phyloP scores from a whole-genome alignment of 1,140 invertebrate genomes.

The Drosophila murphyi region DNA sequence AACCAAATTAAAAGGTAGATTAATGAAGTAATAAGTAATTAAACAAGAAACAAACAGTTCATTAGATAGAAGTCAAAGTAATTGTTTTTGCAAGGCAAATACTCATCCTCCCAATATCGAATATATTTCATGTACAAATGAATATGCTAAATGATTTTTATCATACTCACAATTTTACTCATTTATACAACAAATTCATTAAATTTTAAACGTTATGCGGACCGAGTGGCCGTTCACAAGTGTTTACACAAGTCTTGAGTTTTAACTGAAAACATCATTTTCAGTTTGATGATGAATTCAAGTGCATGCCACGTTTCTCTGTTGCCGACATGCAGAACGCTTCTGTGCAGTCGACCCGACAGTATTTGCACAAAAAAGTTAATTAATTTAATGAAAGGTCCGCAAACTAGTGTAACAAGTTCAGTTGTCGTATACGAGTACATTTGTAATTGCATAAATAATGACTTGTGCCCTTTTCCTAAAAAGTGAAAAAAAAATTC shows the following conservation, averaged over 20 bases:
- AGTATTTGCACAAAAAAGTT: slow-evolving; percentile 52
- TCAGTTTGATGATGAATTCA: slow-evolving; percentile 52
- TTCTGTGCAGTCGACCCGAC: slow-evolving; percentile 21
- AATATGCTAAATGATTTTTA: neutral
- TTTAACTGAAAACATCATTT: slow-evolving; percentile 56
- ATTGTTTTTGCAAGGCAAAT: too few species aligned
- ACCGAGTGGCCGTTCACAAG: slow-evolving; percentile 35
- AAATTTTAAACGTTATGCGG: slow-evolving; percentile 34
- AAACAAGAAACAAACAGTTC: too few species aligned
- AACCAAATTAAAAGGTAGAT: neutral
- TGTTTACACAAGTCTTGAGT: slow-evolving; percentile 56
- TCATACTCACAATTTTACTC: slow-evolving; percentile 17
- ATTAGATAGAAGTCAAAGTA: too few species aligned
- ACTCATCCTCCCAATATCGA: too few species aligned
- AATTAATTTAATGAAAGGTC: slow-evolving; percentile 50
- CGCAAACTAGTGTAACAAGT: slow-evolving; percentile 27
- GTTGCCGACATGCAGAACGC: slow-evolving; percentile 22
- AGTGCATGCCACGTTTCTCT: slow-evolving; percentile 26
- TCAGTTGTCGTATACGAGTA: slow-evolving; percentile 21
- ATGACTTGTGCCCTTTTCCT: neutral
- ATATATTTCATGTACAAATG: too few species aligned
- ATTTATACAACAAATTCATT: slow-evolving; percentile 31
- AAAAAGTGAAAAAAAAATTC: neutral
- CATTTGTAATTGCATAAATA: slow-evolving; percentile 29
- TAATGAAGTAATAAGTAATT: too few species aligned